Evolutionary conservation across 2,113 vertebrate species (phyloP), one percentile per base, ranked within the genome.

Genomic region (Callorhinus ursinus): DNA sequence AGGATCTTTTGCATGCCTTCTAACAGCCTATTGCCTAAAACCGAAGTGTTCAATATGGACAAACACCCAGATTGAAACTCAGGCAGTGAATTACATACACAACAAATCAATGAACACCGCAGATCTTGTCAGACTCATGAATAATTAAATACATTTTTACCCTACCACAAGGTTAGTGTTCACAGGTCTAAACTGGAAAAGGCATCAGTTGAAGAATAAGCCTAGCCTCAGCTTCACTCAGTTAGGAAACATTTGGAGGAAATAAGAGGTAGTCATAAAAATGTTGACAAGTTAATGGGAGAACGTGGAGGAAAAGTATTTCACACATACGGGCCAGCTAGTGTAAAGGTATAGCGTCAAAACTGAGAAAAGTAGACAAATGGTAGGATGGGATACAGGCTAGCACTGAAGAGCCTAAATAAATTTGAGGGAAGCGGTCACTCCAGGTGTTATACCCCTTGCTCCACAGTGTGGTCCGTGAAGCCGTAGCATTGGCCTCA

Each of bases 61-160:
- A 84, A 57, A 90, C 89, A 91, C 57, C 88, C 74, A 86, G 71
- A 92, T 16, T 87, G 93, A 92, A 94, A 95, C 74, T 80, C 57
- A 26, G 92, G 63, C 87, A 61, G 42, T 74, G 80, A 96, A 79
- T 94, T 96, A 95, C 72, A 96, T 51, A 83, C 26, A 88, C 92
- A 97, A 65, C 92, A 92, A 90, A 97, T 97, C 97, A 96, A 92
- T 92, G 87, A 97, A 96, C 95, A 97, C 42, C 67, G 83, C 74
- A 85, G 83, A 88, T 88, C 90, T 95, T 96, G 90, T 90, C 96
- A 88, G 79, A n/a, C 67, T 96, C 84, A 69, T 96, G 92, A 97
- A 97, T 98, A 93, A 97, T 98, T 97, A 88, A 98, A 79, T 90
- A 84, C 28, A 96, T 92, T 93, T 97, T 96, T 93, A 94, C 51